Evolutionary conservation across 2,113 vertebrate genomes (phyloP), one percentile per base, ranked within the genome.

Genomic region (Recurvirostra avosetta): DNA sequence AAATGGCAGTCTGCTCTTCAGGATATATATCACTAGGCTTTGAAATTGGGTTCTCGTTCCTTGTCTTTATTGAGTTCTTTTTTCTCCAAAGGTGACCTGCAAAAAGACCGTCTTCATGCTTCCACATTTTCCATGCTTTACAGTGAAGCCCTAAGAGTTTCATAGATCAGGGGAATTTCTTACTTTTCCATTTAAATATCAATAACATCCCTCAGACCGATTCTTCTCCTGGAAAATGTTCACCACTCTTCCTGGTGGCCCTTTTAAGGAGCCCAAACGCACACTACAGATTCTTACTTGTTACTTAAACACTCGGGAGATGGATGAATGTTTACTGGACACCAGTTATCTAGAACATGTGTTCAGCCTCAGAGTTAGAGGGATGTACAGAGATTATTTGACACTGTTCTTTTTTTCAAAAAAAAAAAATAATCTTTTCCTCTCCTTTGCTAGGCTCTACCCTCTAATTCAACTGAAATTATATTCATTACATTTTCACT

Each of bases 241-340:
- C 49, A 34, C 22, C 36, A 36, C 49, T 36, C 56, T 71, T 77
- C 55, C 38, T 30, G 15, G 32, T 2, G 11, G 27, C 20, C 29
- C 20, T 41, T 52, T 30, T 41, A 62, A 62, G 27, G 9, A 67
- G 30, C 7, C 6, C 68, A 47, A 56, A 50, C 9, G 16, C 11
- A 55, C 45, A 15, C 9, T 27, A 45, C 8, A 81, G 65, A 16
- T 27, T 26, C 36, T 80, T 49, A 58, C 10, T 9, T 0, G 0
- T 43, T 79, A n/a, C 19, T 34, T 38, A 27, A 41, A 66, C 16
- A 11, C 47, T 53, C 5, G 0, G 53, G 14, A 83, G 55, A 47
- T 8, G 15, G 43, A 58, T 63, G 26, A 79, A 56, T 22, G 9
- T 38, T 75, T 68, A 61, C 45, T 76, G 32, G 62, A 52, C 34